Percentiles rank a stretch among this genome's conserved stretches.
Conservation (phyloP, 2,888 invertebrate genomes). For the Pristionchus japonicus region DNA sequence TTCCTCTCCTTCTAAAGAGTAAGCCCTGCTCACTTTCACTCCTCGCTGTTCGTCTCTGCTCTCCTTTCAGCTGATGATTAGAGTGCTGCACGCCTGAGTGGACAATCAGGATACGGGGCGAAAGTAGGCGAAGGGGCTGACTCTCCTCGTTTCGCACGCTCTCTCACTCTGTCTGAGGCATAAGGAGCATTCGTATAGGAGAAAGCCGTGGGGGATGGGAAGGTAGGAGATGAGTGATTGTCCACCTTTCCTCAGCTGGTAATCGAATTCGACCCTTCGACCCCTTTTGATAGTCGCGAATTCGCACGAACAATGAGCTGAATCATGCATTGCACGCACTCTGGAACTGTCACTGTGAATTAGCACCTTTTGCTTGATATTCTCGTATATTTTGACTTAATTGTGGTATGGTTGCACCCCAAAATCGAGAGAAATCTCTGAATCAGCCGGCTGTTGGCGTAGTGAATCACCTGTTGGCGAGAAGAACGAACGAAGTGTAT, state of each 20-base stretch:
- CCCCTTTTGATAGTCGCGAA: not conserved
- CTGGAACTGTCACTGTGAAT: not conserved
- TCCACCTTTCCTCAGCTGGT: constrained; percentile 6
- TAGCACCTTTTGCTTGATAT: not conserved
- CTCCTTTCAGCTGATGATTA: constrained; percentile 24
- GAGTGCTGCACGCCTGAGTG: constrained; percentile 34
- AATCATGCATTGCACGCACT: not conserved
- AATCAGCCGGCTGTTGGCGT: not conserved
- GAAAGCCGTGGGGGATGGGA: too few relatives aligned
- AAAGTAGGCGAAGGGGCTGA: constrained; percentile 27
- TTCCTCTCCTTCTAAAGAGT: not conserved
- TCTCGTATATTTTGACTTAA: not conserved
- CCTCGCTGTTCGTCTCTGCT: constrained; percentile 4
- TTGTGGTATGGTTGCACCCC: not conserved
- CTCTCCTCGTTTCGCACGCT: too few relatives aligned
- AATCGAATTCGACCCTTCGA: not conserved
- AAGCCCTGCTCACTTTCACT: constrained; percentile 4
- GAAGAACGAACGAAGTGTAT: not conserved
- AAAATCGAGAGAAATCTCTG: not conserved
- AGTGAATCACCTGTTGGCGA: constrained; percentile 10
- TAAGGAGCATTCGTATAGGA: too few relatives aligned
- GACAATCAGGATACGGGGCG: constrained; percentile 37
- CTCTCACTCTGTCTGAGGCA: too few relatives aligned
- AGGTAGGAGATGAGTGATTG: constrained; percentile 6
- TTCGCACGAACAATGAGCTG: not conserved